Conservation (phyloP, 35 echinoderm and acorn worm species). For the Ophioderma brevispina region DNA sequence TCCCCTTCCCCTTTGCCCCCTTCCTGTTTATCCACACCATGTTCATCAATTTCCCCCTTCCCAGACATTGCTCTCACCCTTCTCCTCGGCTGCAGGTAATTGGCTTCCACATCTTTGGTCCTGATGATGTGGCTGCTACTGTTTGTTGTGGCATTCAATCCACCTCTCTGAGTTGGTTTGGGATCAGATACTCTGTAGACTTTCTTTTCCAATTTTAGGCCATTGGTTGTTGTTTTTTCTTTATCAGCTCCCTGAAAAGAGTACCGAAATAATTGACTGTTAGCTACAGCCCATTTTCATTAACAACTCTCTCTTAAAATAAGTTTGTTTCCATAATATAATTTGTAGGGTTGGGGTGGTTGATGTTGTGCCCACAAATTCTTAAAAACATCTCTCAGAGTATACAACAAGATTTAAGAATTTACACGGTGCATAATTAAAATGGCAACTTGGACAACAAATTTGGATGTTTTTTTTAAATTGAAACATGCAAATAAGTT, state of each 20-base stretch:
- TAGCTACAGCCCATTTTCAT: too few relatives aligned
- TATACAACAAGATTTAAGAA: too few relatives aligned
- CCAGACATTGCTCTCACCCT: conserved; percentile 29
- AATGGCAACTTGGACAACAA: too few relatives aligned
- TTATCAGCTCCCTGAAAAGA: conserved; percentile 94
- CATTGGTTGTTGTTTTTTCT: conserved; percentile 66
- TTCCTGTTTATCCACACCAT: background rate
- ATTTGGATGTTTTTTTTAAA: too few relatives aligned
- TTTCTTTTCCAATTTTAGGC: conserved; percentile 53
- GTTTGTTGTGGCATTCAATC: conserved; percentile 39
- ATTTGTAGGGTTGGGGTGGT: too few relatives aligned
- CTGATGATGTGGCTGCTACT: conserved; percentile 40
- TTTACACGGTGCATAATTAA: too few relatives aligned
- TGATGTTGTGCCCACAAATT: too few relatives aligned
- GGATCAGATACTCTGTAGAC: conserved; percentile 44
- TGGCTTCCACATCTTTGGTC: conserved; percentile 54
- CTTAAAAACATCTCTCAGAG: too few relatives aligned
- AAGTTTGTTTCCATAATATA: too few relatives aligned
- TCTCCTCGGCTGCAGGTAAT: conserved; percentile 6
- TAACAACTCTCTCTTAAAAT: too few relatives aligned
- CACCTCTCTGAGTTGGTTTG: conserved; percentile 49
- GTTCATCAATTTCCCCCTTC: background rate
- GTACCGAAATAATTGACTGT: too few relatives aligned
- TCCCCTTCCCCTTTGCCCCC: background rate
- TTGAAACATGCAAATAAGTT: too few relatives aligned